Base-by-base conservation (phyloP, 2,888 invertebrate species). In the Dynastes hyllus region DNA sequence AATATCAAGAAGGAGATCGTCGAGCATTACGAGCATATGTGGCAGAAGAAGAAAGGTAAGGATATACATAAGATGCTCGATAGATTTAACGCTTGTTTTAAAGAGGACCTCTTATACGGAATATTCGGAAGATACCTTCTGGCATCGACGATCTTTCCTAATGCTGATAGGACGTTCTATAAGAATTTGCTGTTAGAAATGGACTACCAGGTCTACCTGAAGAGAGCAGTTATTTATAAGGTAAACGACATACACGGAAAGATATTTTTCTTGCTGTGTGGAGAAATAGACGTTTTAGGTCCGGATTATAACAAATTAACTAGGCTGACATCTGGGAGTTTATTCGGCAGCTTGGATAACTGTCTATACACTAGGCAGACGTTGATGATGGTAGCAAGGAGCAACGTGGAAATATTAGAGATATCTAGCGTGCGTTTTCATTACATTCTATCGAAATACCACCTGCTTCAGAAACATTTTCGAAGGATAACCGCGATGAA, bases 311-410 rank as follows among this genome's bases (percentile, higher is more conserved):
- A 82, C 73, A 79, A 80, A 8, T 65, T 83, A n/a, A 13, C 80
- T 1, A 75, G 80, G 4, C 78, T 85, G 40, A 76, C 76, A 6
- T 61, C 77, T 3, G 85, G 85, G 27, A 84, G 84, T 78, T 11
- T 85, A 22, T 84, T 85, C 76, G 85, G 84, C 9, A 82, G 81
- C 58, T 76, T 85, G 13, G 84, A 82, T 45, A 79, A 84, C 32
- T 76, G 77, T 65, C 13, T 5, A 6, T 71, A 80, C 16, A 80
- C 70, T 0, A 66, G 85, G 13, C 83, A 83, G 78, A 83, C 83
- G 0, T 76, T 85, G 27, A 82, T 83, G 45, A 83, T 84, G 81
- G 84, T 84, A 1, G 85, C 84, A 8, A 83, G 81, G 69, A 82
- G 84, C 0, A 84, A 85, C 67, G 81, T 84, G 4, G 83, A 84